phyloP scores from a whole-genome alignment of 2,888 invertebrate species.

The Chrysotoxum bicinctum region DNA sequence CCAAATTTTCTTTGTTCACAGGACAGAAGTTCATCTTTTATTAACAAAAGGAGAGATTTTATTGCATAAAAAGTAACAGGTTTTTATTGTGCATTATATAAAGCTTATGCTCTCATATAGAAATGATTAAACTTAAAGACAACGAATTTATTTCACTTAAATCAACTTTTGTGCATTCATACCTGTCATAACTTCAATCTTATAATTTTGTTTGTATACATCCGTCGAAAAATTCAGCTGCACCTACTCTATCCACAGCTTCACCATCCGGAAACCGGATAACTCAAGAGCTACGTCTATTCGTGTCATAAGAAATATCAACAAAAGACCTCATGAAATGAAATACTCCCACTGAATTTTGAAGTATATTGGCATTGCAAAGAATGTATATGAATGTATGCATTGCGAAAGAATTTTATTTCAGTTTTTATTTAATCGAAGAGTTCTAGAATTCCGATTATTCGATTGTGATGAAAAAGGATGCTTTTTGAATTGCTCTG shows the following conservation, averaged over 20 bases:
- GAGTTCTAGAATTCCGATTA: constrained; percentile 8
- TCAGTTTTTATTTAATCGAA: constrained; percentile 8
- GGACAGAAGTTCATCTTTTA: not conserved
- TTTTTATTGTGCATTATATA: constrained; percentile 4
- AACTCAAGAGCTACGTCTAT: not conserved
- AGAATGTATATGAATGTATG: not conserved
- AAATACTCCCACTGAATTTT: constrained; percentile 16
- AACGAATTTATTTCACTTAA: constrained; percentile 9
- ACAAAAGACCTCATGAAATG: constrained; percentile 28
- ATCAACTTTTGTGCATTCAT: not conserved
- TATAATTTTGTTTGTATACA: not conserved
- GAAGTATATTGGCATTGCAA: constrained; percentile 31
- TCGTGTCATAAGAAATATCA: constrained; percentile 32
- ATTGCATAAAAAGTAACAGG: not conserved
- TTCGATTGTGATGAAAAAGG: constrained; percentile 7
- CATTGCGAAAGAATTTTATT: constrained; percentile 21
- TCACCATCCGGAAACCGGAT: not conserved
- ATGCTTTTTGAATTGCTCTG: constrained; percentile 40
- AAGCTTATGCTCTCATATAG: not conserved
- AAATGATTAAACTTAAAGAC: not conserved
- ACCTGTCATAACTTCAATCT: not conserved
- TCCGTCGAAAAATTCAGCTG: not conserved
- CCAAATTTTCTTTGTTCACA: not conserved
- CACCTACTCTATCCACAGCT: not conserved
- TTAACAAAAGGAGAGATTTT: not conserved